Conservation (phyloP, 1,140 invertebrate species). For the Acromyrmex echinatior region DNA sequence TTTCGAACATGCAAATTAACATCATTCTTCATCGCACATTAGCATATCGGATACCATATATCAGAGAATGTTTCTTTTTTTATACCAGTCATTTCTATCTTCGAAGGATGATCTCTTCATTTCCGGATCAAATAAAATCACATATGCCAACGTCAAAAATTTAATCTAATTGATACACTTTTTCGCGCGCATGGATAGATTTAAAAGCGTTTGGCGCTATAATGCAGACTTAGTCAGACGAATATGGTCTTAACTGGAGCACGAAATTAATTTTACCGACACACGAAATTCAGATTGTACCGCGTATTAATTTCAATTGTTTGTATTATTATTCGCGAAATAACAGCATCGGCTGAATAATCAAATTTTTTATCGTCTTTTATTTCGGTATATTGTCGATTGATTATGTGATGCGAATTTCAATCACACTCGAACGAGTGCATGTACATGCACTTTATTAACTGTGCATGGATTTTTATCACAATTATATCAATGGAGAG, state of each 20-base stretch:
- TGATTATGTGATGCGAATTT: conserved; percentile 11
- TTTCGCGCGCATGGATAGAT: not conserved
- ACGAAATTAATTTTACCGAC: conserved; percentile 31
- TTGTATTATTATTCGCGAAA: conserved; percentile 37
- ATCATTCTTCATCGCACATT: not conserved
- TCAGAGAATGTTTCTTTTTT: not conserved
- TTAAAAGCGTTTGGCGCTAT: conserved; percentile 4
- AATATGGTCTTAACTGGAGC: conserved; percentile 40
- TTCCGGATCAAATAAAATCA: not conserved
- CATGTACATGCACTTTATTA: not conserved
- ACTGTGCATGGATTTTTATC: not conserved
- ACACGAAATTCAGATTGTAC: not conserved
- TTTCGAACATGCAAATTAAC: conserved; percentile 2
- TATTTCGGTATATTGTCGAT: not conserved
- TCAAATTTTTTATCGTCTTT: conserved; percentile 31
- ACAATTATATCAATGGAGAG: not conserved
- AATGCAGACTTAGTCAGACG: not conserved
- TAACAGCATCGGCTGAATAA: not conserved
- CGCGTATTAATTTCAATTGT: conserved; percentile 34
- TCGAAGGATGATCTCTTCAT: not conserved
- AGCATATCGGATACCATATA: conserved; percentile 28
- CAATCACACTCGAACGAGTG: not conserved
- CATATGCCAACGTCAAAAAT: not conserved
- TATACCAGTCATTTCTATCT: not conserved
- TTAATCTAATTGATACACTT: not conserved